Evolutionary conservation across 1,140 invertebrate species (phyloP), one percentile per base, ranked within the genome.

Genomic region (Camponotus pennsylvanicus): DNA sequence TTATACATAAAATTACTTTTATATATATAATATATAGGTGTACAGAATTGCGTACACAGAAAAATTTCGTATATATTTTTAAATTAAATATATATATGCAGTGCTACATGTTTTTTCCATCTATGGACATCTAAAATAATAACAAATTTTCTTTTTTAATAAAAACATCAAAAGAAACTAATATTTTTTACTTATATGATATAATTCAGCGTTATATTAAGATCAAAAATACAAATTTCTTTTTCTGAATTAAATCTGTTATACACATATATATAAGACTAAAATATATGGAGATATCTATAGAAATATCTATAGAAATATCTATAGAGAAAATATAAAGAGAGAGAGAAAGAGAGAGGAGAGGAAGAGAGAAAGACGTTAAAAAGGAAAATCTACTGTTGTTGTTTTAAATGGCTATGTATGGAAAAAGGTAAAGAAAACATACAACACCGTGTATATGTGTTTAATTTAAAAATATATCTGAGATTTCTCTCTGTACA

Each of bases 391-490:
- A 57, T 75, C 13, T 52, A 18, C 13, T 5, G 3, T 40, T 55
- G 7, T 42, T 27, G 5, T 0, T 67, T 18, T 5, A 27, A 5
- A 73, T 57, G 2, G 27, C 1, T 1, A n/a, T 18, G 21, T 32
- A 55, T 32, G 21, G 27, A 34, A 42, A 27, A 70, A n/a, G 34
- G 6, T 57, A 32, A 15, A 3, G 13, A 3, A 69, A 55, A 32
- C 32, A 42, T 9, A 37, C 5, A 13, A 40, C 3, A 55, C 2
- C 8, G 5, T 7, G 15, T 40, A 8, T 45, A 45, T 27, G 13
- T 59, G n/a, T 45, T 82, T 83, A 73, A 73, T 83, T 11, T 37
- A 71, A 71, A 82, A 82, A 71, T 71, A 59, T 21, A 45, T 21
- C 2, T 45, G 32, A 61, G 45, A 45, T 61, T 27, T 27, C 27